phyloP scores from a whole-genome alignment of 2,797 vertebrate genomes.

The Arrhamphus sclerolepis region DNA sequence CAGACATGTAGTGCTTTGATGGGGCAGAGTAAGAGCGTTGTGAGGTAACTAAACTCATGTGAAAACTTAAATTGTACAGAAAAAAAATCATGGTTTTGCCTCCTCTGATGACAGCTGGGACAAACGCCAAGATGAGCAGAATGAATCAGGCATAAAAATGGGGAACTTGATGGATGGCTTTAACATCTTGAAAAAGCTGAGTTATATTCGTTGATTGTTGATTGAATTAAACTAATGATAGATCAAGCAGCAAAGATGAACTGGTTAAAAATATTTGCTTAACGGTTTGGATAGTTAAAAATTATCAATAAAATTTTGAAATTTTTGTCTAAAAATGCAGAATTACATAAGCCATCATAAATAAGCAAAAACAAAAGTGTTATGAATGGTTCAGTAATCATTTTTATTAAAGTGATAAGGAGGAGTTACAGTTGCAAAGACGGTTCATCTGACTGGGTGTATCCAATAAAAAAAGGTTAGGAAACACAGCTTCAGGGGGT shows the following conservation, averaged over 20 bases:
- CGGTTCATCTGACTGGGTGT: conserved; percentile 3
- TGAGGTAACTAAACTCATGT: background rate
- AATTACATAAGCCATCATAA: no score
- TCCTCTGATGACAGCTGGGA: no score
- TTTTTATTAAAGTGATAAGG: background rate
- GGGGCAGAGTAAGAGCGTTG: background rate
- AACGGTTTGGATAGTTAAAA: no score
- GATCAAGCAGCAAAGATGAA: conserved; percentile 1
- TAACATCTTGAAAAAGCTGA: background rate
- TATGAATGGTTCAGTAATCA: no score
- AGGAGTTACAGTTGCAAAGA: background rate
- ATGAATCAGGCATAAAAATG: no score
- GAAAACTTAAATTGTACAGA: no score
- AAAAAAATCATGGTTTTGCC: no score
- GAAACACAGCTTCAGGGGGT: conserved; percentile 12
- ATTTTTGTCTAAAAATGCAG: no score
- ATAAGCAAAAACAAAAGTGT: no score
- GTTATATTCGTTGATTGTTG: background rate
- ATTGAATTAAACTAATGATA: background rate
- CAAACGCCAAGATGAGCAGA: no score
- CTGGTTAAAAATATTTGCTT: background rate
- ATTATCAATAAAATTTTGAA: no score
- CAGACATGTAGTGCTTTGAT: conserved; percentile 2
- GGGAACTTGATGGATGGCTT: no score
- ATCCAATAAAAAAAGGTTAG: background rate